Percentiles rank a stretch among this genome's conserved stretches.
These are phyloP conservation scores for Brenthis ino DNA, from an alignment of 2,888 invertebrate genomes.

Conservation along the genomic window DNA sequence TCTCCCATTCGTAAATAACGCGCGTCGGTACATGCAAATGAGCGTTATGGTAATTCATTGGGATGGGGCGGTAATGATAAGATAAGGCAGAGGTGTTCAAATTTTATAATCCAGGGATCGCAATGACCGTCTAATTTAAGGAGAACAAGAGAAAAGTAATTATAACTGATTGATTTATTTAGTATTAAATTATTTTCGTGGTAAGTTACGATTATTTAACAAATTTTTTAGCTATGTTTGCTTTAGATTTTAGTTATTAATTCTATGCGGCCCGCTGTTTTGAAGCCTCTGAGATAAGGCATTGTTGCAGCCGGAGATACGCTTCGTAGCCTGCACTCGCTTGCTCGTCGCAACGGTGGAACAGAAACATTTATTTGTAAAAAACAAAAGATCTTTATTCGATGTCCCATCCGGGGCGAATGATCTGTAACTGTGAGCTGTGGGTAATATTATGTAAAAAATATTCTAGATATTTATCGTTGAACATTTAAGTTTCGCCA, in stretches of 20 bases:
- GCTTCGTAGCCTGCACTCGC: slow-evolving; percentile 48
- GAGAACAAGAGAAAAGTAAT: neutral
- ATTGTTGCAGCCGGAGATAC: slow-evolving; percentile 71
- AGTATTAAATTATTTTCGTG: too few relatives aligned
- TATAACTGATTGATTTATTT: too few relatives aligned
- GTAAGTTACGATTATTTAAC: too few relatives aligned
- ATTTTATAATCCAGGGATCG: neutral
- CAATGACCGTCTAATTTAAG: neutral
- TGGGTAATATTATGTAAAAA: neutral
- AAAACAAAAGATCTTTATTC: slow-evolving; percentile 31
- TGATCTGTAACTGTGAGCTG: neutral
- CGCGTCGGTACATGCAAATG: slow-evolving; percentile 74
- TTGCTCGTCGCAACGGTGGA: slow-evolving; percentile 31
- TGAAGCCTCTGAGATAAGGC: slow-evolving; percentile 60
- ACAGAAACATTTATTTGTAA: slow-evolving; percentile 30
- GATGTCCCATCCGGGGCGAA: slow-evolving; percentile 20
- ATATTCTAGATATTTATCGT: neutral
- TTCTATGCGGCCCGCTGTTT: slow-evolving; percentile 6
- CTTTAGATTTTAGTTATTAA: neutral
- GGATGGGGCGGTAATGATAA: slow-evolving; percentile 73
- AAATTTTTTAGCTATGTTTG: too few relatives aligned
- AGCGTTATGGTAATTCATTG: slow-evolving; percentile 78
- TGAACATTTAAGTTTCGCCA: neutral
- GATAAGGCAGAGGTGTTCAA: slow-evolving; percentile 52
- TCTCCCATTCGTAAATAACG: slow-evolving; percentile 75